Conservation (phyloP, 2,797 vertebrate genomes). For the Gobionotothen gibberifrons region DNA sequence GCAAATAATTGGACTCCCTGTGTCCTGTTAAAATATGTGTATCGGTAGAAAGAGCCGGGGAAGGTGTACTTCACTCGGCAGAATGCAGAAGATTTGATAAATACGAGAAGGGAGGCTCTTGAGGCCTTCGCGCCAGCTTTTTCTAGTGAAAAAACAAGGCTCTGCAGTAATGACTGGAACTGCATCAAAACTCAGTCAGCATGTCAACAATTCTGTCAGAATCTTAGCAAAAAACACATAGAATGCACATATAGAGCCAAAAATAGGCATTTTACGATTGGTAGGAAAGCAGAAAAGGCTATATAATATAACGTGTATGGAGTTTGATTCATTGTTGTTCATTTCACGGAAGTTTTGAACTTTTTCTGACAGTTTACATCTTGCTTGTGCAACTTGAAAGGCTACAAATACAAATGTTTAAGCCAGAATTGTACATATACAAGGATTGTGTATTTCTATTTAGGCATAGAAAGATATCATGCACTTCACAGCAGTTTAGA, state of each 20-base stretch:
- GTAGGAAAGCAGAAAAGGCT: background rate
- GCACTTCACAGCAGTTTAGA: background rate
- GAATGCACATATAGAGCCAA: background rate
- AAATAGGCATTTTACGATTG: background rate
- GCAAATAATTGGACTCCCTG: slow-evolving; percentile 79
- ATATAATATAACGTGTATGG: background rate
- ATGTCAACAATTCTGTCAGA: no score
- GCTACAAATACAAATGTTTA: background rate
- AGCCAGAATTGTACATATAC: background rate
- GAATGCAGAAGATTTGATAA: slow-evolving; percentile 59
- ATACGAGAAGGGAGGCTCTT: slow-evolving; percentile 65
- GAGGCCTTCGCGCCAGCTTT: slow-evolving; percentile 43
- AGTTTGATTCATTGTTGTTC: background rate
- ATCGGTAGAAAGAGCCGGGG: slow-evolving; percentile 39
- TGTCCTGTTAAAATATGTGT: slow-evolving; percentile 76
- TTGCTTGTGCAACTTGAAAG: background rate
- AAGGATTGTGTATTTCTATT: background rate
- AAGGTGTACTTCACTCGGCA: slow-evolving; percentile 65
- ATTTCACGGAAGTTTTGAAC: background rate
- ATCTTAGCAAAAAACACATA: no score
- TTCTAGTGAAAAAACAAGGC: slow-evolving; percentile 26
- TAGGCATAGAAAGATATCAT: no score
- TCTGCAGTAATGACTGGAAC: slow-evolving; percentile 30
- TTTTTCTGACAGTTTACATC: background rate
- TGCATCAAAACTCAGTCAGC: background rate